Percentiles rank a stretch among this genome's conserved stretches.
phyloP scores from a whole-genome alignment of 1,140 invertebrate genomes.

The Arctopsyche grandis region DNA sequence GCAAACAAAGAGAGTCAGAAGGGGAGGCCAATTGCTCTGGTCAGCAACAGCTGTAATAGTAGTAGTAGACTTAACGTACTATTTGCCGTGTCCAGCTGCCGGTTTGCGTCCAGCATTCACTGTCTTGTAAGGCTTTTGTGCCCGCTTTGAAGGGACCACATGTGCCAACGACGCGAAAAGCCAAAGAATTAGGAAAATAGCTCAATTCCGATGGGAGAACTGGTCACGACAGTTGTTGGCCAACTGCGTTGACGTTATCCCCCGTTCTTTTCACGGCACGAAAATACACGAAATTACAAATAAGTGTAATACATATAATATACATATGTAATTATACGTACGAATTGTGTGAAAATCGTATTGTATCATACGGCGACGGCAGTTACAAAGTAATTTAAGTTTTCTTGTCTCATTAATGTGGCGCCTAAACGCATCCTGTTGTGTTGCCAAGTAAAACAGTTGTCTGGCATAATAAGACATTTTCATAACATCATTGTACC shows the following conservation, averaged over 20 bases:
- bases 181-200: slow-evolving; percentile 15
- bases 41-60: slow-evolving; percentile 16
- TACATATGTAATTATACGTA: too few relatives aligned
- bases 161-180: neutral
- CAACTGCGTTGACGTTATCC: neutral
- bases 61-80: neutral
- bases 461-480: neutral
- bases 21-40: slow-evolving; percentile 39
- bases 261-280: neutral
- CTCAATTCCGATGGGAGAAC: neutral
- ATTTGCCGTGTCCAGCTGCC: slow-evolving; percentile 28
- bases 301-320: too few relatives aligned
- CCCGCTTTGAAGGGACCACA: slow-evolving; percentile 12
- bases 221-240: neutral
- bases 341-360: too few relatives aligned
- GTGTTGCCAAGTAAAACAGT: slow-evolving; percentile 1
- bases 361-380: too few relatives aligned
- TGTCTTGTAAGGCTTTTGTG: slow-evolving; percentile 19
- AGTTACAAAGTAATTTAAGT: too few relatives aligned
- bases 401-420: neutral
- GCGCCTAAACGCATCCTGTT: neutral
- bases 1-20: slow-evolving; percentile 34
- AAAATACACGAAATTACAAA: too few relatives aligned
- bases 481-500: too few relatives aligned
- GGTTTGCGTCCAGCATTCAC: neutral